These are phyloP conservation scores for Microtus richardsoni DNA, from an alignment of 2,113 vertebrate species.

Conservation along the genomic window DNA sequence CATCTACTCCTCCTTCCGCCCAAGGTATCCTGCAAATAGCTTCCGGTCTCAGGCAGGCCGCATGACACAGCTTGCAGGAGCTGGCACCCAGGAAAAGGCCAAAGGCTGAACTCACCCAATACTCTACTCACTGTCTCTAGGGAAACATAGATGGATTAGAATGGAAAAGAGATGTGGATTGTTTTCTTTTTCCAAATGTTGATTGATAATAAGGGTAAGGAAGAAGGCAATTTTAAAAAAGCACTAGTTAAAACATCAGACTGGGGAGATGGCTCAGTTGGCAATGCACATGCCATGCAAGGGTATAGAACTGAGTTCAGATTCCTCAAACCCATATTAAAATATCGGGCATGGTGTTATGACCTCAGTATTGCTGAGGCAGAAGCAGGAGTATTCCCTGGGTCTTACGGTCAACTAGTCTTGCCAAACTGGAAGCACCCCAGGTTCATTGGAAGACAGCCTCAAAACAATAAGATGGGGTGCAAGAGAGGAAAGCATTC, in stretches of 20 bases:
- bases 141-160: background rate
- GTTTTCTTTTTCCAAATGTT: background rate
- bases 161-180: background rate
- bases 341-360: background rate
- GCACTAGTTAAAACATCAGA: background rate
- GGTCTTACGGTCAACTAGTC: background rate
- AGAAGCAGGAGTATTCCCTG: background rate
- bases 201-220: background rate
- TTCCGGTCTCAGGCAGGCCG: slow-evolving; percentile 16
- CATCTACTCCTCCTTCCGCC: slow-evolving; percentile 56
- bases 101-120: background rate
- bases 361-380: background rate
- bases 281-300: background rate
- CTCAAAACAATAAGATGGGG: background rate
- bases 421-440: background rate
- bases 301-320: background rate
- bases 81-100: background rate
- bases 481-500: background rate
- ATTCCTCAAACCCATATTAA: background rate
- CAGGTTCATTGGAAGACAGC: background rate
- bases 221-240: background rate
- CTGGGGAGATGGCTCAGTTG: background rate
- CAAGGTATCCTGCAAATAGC: slow-evolving; percentile 49
- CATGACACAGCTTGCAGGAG: background rate
- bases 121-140: background rate